Conservation (phyloP, 2,113 vertebrate genomes). For the Piaya cayana region DNA sequence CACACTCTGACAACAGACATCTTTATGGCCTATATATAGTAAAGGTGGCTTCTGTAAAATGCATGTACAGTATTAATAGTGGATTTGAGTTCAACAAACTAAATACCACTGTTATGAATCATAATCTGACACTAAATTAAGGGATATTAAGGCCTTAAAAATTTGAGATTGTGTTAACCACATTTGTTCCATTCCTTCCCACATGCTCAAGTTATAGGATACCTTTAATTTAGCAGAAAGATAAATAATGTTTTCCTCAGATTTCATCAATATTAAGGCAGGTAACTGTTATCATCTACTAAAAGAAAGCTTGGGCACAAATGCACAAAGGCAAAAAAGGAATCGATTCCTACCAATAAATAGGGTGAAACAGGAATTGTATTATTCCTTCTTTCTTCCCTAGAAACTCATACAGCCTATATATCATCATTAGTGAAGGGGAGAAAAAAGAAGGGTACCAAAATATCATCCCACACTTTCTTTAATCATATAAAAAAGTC, state of each 20-base stretch:
- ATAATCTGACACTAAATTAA: background rate
- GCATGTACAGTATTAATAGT: background rate
- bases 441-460: background rate
- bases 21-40: background rate
- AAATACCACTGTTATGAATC: conserved; percentile 6
- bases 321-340: background rate
- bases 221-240: background rate
- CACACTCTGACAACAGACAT: background rate
- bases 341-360: background rate
- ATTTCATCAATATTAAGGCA: background rate
- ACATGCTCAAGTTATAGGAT: background rate
- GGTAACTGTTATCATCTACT: background rate
- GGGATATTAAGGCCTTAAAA: background rate
- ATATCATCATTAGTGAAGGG: conserved; percentile 8
- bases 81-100: background rate
- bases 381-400: background rate
- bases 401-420: background rate
- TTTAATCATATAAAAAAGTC: conserved; percentile 50
- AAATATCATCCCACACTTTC: conserved; percentile 47
- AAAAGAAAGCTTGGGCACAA: background rate
- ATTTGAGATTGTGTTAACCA: background rate
- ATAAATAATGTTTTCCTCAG: background rate
- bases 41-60: background rate
- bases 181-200: background rate
- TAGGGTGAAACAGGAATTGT: background rate